Conservation (phyloP, 2,113 vertebrate species). For the Rhodinocichla rosea region DNA sequence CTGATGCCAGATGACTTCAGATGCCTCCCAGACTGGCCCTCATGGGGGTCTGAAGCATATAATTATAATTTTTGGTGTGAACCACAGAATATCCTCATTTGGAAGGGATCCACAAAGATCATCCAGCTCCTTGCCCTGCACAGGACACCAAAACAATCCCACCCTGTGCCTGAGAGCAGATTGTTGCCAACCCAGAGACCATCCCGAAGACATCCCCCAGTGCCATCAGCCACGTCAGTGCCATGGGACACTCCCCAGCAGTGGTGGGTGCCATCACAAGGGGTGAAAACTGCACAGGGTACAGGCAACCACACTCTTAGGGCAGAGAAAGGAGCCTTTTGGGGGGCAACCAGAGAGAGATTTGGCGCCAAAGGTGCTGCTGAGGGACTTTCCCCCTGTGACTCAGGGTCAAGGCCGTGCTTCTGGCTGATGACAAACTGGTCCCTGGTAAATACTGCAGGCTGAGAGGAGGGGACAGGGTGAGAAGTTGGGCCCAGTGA, state of each 20-base stretch:
- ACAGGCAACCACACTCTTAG: neutral
- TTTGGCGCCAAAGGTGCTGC: neutral
- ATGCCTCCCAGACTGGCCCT: neutral
- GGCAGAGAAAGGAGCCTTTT: neutral
- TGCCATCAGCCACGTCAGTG: neutral
- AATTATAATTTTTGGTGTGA: neutral
- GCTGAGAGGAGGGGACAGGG: neutral
- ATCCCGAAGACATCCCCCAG: neutral
- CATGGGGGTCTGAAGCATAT: neutral
- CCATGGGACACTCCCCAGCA: neutral
- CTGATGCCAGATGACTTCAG: neutral
- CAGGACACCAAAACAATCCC: neutral
- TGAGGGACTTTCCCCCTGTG: neutral
- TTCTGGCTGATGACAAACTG: neutral
- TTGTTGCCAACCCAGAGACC: neutral
- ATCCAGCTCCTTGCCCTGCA: neutral
- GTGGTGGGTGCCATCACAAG: neutral
- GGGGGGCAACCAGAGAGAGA: neutral
- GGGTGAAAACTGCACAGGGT: neutral
- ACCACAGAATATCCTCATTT: neutral
- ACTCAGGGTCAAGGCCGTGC: accelerated
- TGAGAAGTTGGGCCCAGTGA: neutral
- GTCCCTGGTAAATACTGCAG: neutral
- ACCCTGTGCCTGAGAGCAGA: neutral
- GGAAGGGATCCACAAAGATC: neutral